These are phyloP conservation scores for Chloebia gouldiae DNA, from an alignment of 2,113 vertebrate genomes.

Conservation along the genomic window DNA sequence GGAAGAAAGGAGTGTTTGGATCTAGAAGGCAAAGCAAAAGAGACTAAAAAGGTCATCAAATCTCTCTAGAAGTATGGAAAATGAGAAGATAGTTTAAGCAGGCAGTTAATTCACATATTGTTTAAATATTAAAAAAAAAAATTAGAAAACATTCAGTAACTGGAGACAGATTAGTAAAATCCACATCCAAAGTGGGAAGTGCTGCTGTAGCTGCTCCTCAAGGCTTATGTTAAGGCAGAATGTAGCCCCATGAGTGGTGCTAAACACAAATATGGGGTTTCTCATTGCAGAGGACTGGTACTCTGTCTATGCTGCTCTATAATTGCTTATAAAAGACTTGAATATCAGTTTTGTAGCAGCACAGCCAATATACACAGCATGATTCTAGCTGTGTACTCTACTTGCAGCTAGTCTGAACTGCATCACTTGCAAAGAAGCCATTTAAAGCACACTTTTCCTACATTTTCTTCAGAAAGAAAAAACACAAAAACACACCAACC, in stretches of 20 bases:
- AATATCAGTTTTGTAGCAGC: neutral
- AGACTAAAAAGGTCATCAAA: neutral
- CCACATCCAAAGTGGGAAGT: neutral
- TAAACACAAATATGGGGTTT: neutral
- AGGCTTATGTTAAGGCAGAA: neutral
- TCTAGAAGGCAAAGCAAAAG: neutral
- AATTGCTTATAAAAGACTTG: neutral
- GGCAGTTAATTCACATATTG: neutral
- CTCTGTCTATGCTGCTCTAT: neutral
- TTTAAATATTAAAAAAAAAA: neutral
- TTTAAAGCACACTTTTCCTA: neutral
- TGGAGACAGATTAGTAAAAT: neutral
- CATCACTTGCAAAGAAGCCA: neutral
- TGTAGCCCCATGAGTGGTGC: neutral
- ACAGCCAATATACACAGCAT: accelerated
- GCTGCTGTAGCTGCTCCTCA: neutral
- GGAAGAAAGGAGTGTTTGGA: neutral
- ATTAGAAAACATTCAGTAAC: neutral
- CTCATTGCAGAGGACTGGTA: neutral
- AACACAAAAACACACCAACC: accelerated
- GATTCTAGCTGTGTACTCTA: neutral
- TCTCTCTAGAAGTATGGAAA: neutral
- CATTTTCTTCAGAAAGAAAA: neutral
- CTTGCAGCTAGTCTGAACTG: neutral
- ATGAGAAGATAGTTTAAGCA: neutral